Evolutionary conservation across 2,888 invertebrate species (phyloP), one percentile per base, ranked within the genome.

Genomic region (Thumatha senex): DNA sequence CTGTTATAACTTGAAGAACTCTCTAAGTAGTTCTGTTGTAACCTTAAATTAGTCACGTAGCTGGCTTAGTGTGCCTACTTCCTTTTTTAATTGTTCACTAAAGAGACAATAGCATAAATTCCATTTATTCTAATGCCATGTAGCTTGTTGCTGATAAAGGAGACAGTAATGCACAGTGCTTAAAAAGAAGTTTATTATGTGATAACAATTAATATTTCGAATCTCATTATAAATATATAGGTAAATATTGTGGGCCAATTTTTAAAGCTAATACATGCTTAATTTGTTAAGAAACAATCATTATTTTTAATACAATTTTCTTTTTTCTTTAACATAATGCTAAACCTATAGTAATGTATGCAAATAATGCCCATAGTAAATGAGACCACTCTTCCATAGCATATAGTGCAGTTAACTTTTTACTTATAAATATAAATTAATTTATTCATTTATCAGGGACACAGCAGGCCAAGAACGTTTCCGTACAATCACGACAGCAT

Each of bases 391-490:
- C n/a, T n/a, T n/a, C n/a, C n/a, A n/a, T n/a, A n/a, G n/a, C n/a
- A n/a, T n/a, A n/a, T n/a, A n/a, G n/a, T n/a, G n/a, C n/a, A n/a
- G n/a, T n/a, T n/a, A n/a, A n/a, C n/a, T n/a, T n/a, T n/a, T n/a
- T 36, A 30, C 18, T 24, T 40, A 9, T 31, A 15, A 42, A 14
- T 31, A n/a, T 15, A 34, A 15, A 2, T 15, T 18, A 8, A 33
- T n/a, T 34, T 5, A 15, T 9, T 1, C 10, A 7, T 34, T 12
- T 76, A 75, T 50, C 77, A 98, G 98, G 99, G 99, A 99, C 83
- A 99, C 99, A 49, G 99, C 99, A 38, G 99, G 99, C 0, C 99
- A 99, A 88, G 99, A 99, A 86, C 93, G 99, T 79, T 99, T 99
- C 93, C 95, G 99, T 72, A 99, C 99, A 60, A 99, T 99, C 72